Base-by-base conservation (phyloP, 2,888 invertebrate genomes). In the Eilema griseolum region DNA sequence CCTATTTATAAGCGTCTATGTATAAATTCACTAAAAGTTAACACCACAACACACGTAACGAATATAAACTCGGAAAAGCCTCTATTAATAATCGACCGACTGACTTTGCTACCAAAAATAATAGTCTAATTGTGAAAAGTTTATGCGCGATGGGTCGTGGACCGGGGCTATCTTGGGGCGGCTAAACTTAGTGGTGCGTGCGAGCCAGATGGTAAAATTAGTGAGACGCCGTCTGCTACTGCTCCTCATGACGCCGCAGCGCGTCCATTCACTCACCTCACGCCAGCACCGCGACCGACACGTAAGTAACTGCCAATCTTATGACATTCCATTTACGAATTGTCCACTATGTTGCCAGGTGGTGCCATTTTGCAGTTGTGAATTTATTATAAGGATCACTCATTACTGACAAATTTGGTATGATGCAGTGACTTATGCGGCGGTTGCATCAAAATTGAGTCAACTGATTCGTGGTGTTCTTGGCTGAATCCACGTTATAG, bases 121-220 rank as follows among this genome's bases (percentile, higher is more conserved):
- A 95, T 95, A 95, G 95, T 95, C 95, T 95, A 95, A 95, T 95
- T 95, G 95, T 95, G 95, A 95, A 95, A 95, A 95, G 95, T 95
- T 95, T 95, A 95, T 95, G 94, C 94, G 94, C 93, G 95, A 95
- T 95, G 95, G 95, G 93, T 95, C 95, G 95, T 93, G 95, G 95
- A 95, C 94, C 95, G 94, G 89, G 90, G 95, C 95, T 95, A 95
- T 95, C 95, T 95, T 94, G 95, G 94, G 94, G 95, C 93, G 93
- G 95, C 95, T 95, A 95, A 93, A 95, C 95, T 95, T 95, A 95
- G 95, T 95, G 95, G 95, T 94, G 94, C 92, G 94, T 92, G 88
- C 89, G 92, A 92, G 95, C 92, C 93, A 93, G 95, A 93, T 93
- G 93, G 95, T 95, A 94, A 95, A 95, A 93, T 95, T 95, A 95